phyloP scores from a whole-genome alignment of 2,113 vertebrate species.

The Ammospiza caudacuta region DNA sequence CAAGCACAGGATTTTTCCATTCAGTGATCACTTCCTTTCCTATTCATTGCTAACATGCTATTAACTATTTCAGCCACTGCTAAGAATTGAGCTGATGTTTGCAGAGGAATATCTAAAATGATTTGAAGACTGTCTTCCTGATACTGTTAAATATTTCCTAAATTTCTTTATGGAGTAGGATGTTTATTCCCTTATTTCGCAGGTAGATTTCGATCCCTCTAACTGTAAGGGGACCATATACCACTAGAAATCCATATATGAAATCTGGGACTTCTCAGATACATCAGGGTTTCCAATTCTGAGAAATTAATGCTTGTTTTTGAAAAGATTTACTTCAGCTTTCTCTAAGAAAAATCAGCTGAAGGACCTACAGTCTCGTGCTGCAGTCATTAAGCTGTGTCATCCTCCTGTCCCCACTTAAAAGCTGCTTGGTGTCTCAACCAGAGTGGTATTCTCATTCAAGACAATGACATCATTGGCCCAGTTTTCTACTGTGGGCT shows the following conservation, averaged over 20 bases:
- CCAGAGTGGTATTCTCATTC: neutral
- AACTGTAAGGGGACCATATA: neutral
- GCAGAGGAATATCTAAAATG: neutral
- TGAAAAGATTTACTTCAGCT: neutral
- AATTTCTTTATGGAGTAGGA: neutral
- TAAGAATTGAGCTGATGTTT: neutral
- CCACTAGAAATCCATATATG: rapidly evolving
- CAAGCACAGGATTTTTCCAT: slow-evolving; percentile 8
- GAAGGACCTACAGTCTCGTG: neutral
- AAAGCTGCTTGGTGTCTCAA: neutral
- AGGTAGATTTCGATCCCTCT: neutral
- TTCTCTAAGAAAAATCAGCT: neutral
- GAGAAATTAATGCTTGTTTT: neutral
- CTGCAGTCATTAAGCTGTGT: neutral
- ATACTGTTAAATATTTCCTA: neutral
- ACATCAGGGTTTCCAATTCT: neutral
- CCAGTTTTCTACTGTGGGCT: neutral
- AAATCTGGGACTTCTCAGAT: neutral
- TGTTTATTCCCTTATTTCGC: neutral
- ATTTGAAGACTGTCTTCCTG: neutral
- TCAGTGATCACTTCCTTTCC: slow-evolving; percentile 1
- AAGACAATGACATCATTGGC: neutral
- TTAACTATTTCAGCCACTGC: slow-evolving; percentile 11
- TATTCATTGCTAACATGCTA: neutral
- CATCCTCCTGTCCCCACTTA: neutral